phyloP scores from a whole-genome alignment of 2,888 invertebrate species.

The Synergus gifuensis region DNA sequence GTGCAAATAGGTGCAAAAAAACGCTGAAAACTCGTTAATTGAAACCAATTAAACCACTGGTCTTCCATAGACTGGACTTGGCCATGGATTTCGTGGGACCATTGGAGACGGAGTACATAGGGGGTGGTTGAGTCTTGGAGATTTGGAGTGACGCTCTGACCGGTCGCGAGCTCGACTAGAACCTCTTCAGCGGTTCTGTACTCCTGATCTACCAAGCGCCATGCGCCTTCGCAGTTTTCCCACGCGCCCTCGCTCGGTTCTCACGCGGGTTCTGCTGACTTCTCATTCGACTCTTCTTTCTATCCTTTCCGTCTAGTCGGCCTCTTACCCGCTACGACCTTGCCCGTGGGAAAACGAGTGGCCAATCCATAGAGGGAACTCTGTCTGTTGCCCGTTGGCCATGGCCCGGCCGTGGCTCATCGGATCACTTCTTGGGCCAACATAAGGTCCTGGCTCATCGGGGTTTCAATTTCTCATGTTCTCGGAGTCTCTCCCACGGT shows the following conservation, averaged over 20 bases:
- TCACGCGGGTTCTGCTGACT: conserved; percentile 66
- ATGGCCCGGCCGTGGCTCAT: conserved; percentile 6
- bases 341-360: conserved; percentile 41
- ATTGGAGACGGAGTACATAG: conserved; percentile 24
- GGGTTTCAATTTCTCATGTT: conserved; percentile 71
- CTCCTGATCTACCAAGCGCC: conserved; percentile 75
- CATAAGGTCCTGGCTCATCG: conserved; percentile 68
- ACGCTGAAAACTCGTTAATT: too few species aligned
- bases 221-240: conserved; percentile 75
- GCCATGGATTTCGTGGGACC: neutral
- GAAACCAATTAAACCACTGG: neutral
- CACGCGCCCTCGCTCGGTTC: conserved; percentile 75
- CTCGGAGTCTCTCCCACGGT: conserved; percentile 70
- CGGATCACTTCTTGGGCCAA: conserved; percentile 19
- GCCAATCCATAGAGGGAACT: neutral
- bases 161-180: neutral
- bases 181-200: conserved; percentile 62
- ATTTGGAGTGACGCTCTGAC: neutral
- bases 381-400: neutral
- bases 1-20: too few species aligned
- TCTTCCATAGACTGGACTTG: neutral
- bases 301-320: conserved; percentile 36
- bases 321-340: conserved; percentile 44
- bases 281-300: conserved; percentile 48
- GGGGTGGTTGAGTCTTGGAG: conserved; percentile 7